Evolutionary conservation across 2,113 vertebrate genomes (phyloP).

Genomic region (Mastomys natalensis): DNA sequence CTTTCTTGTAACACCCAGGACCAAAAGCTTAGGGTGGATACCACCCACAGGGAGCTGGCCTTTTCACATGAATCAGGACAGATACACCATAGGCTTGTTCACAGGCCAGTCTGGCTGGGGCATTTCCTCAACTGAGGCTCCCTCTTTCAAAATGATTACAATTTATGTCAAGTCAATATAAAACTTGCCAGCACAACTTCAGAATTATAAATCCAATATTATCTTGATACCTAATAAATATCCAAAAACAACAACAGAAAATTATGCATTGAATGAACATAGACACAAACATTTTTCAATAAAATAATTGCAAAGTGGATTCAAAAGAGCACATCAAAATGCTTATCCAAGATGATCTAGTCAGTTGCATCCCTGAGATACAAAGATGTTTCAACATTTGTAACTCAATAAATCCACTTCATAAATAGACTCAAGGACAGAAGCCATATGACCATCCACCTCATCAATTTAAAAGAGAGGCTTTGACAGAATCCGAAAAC

Average conservation of each 20-base stretch:
- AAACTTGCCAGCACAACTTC: not conserved
- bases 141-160: too few relatives aligned
- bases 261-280: not conserved
- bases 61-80: too few relatives aligned
- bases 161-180: not conserved
- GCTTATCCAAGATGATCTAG: not conserved
- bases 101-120: too few relatives aligned
- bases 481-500: not conserved
- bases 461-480: not conserved
- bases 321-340: not conserved
- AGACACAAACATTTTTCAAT: not conserved
- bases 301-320: too few relatives aligned
- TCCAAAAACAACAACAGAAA: not conserved
- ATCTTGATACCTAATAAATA: not conserved
- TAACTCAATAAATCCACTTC: not conserved
- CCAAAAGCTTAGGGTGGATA: too few relatives aligned
- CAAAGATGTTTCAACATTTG: not conserved
- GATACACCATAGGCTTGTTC: too few relatives aligned
- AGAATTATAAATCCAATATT: not conserved
- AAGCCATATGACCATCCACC: not conserved
- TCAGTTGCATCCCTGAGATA: not conserved
- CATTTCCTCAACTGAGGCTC: too few relatives aligned
- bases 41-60: too few relatives aligned
- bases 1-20: too few relatives aligned
- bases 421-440: not conserved